Evolutionary conservation across 2,888 invertebrate species (phyloP).

Genomic region (Nephrotoma flavescens): DNA sequence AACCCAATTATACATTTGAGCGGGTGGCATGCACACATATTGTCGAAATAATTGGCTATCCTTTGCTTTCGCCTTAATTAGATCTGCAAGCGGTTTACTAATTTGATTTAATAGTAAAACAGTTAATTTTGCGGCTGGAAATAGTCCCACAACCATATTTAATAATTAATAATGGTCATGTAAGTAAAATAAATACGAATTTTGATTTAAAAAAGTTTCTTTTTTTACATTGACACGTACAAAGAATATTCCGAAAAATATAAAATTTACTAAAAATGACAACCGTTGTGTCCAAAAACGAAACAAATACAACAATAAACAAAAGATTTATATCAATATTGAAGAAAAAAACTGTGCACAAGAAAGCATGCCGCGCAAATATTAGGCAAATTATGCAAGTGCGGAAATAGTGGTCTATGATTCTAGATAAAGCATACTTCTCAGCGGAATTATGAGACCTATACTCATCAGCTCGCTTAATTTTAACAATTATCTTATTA

Average conservation of each 20-base stretch:
- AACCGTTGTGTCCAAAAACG: background rate
- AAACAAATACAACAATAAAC: no score
- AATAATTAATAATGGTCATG: background rate
- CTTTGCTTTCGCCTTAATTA: conserved; percentile 70
- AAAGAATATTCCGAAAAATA: background rate
- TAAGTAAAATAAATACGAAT: background rate
- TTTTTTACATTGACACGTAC: background rate
- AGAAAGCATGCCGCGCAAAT: no score
- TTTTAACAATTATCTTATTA: no score
- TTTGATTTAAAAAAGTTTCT: background rate
- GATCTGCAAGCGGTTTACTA: conserved; percentile 81
- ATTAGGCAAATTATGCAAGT: no score
- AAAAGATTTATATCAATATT: no score
- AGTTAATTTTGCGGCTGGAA: conserved; percentile 77
- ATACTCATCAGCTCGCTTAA: no score
- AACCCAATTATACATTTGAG: conserved; percentile 89
- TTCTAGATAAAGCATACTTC: no score
- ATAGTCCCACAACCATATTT: conserved; percentile 67
- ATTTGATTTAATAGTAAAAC: conserved; percentile 66
- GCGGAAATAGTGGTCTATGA: no score
- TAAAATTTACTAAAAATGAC: background rate
- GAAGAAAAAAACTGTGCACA: no score
- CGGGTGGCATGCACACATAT: conserved; percentile 89
- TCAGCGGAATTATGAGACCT: no score
- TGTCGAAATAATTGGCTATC: conserved; percentile 73